Evolutionary conservation across 2,113 vertebrate genomes (phyloP), one percentile per base, ranked within the genome.

Genomic region (Fregata magnificens): DNA sequence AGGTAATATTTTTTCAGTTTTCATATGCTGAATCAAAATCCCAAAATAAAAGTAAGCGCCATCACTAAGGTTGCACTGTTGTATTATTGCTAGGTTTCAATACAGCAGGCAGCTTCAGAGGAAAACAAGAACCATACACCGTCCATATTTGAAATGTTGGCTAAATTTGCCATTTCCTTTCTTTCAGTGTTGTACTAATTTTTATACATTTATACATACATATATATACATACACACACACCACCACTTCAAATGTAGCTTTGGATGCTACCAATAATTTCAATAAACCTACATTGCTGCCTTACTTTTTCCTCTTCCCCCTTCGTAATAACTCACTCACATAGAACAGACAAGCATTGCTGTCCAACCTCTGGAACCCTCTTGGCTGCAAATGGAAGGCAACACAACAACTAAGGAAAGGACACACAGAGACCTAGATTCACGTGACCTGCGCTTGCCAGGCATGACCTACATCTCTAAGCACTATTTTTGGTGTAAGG

Each of bases 221-320:
- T 7, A 38, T 8, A 49, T 0, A 45, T 10, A n/a, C 4, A 12
- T 7, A 44, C 3, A 34, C 5, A 14, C 29, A 65, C 7, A 50
- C 2, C 31, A 38, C 16, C 42, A 42, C 38, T 70, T 59, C 53
- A 80, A 56, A 86, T 26, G 20, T n/a, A 70, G 36, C 28, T 83
- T 65, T 55, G 25, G 45, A 62, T 38, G 28, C 9, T 32, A 49
- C 13, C 14, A 40, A 44, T 62, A 53, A 58, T 83, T 80, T 81
- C 1, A 5, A 45, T 8, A 95, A 45, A 8, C 13, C 34, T 72
- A 34, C 22, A 49, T 4, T 42, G 25, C 28, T 69, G 19, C 32
- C 62, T 90, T 31, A 52, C 16, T 63, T 94, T 58, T 52, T 61
- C 32, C 29, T 78, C 65, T 63, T 56, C 16, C 22, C 25, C n/a